Conservation (phyloP, 2,113 vertebrate genomes). For the Pseudonaja textilis region DNA sequence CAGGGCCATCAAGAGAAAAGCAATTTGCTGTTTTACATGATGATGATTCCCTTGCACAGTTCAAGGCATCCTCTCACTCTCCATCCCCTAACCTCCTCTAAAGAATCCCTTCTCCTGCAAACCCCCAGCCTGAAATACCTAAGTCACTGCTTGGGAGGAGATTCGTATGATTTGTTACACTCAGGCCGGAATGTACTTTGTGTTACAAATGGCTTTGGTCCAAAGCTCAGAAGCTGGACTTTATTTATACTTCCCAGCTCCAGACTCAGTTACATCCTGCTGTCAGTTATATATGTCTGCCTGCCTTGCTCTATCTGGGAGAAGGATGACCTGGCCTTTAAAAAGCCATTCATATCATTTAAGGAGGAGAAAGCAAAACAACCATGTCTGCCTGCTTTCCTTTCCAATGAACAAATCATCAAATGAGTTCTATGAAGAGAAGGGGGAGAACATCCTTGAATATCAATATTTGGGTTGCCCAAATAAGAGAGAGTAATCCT, state of each 20-base stretch:
- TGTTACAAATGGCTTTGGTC: constrained; percentile 73
- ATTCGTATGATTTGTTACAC: constrained; percentile 75
- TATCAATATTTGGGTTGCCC: background rate
- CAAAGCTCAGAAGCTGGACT: constrained; percentile 66
- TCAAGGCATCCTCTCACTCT: constrained; percentile 48
- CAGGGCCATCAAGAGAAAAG: background rate
- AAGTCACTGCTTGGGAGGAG: constrained; percentile 56
- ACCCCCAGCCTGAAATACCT: constrained; percentile 32
- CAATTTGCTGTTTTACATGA: background rate
- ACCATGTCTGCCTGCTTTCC: constrained; percentile 4
- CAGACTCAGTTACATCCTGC: constrained; percentile 61
- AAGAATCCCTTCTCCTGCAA: constrained; percentile 43
- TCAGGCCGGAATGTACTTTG: constrained; percentile 77
- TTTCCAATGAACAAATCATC: background rate
- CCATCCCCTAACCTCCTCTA: constrained; percentile 49
- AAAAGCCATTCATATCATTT: constrained; percentile 4
- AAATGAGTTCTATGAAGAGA: background rate
- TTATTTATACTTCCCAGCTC: constrained; percentile 70
- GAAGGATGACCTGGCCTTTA: constrained; percentile 5
- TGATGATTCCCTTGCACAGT: constrained; percentile 25
- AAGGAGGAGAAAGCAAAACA: background rate
- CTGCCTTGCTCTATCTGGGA: constrained; percentile 27
- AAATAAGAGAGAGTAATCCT: background rate
- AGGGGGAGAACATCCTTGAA: background rate
- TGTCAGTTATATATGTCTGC: constrained; percentile 30